Evolutionary conservation across 35 echinoderm and acorn worm species (phyloP).

Genomic region (Hemicentrotus pulcherrimus): DNA sequence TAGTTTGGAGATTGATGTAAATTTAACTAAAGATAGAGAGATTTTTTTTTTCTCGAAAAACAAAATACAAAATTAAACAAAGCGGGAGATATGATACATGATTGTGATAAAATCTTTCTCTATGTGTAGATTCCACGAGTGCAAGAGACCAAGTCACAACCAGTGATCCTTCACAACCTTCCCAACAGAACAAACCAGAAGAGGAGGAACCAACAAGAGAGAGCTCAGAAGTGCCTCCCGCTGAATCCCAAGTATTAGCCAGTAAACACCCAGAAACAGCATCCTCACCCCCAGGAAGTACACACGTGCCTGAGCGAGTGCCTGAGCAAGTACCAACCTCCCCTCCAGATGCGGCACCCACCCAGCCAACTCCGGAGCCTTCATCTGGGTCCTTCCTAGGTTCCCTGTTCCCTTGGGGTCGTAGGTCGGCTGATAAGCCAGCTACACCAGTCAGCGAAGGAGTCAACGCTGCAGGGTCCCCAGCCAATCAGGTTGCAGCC

Average conservation of each 20-base stretch:
- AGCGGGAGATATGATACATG: no score
- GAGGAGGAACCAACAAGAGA: background rate
- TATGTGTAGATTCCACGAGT: background rate
- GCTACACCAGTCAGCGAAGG: background rate
- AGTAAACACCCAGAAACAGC: background rate
- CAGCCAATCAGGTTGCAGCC: background rate
- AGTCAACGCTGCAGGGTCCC: background rate
- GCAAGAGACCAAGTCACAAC: background rate
- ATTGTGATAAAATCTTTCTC: background rate
- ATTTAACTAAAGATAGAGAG: no score
- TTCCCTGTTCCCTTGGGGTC: slow-evolving; percentile 75
- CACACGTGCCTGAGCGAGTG: background rate
- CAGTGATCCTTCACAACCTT: background rate
- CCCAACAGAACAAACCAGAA: slow-evolving; percentile 20
- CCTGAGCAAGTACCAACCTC: background rate
- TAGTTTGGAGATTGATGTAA: no score
- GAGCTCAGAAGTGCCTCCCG: background rate
- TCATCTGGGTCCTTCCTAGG: slow-evolving; percentile 63
- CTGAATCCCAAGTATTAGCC: background rate
- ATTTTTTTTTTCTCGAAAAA: background rate
- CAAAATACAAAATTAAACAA: no score
- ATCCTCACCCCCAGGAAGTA: background rate
- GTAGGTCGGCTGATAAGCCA: slow-evolving; percentile 40
- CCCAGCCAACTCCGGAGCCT: background rate
- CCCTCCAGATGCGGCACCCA: background rate